Base-by-base conservation (phyloP, 2,797 vertebrate genomes). In the Argentina silus region DNA sequence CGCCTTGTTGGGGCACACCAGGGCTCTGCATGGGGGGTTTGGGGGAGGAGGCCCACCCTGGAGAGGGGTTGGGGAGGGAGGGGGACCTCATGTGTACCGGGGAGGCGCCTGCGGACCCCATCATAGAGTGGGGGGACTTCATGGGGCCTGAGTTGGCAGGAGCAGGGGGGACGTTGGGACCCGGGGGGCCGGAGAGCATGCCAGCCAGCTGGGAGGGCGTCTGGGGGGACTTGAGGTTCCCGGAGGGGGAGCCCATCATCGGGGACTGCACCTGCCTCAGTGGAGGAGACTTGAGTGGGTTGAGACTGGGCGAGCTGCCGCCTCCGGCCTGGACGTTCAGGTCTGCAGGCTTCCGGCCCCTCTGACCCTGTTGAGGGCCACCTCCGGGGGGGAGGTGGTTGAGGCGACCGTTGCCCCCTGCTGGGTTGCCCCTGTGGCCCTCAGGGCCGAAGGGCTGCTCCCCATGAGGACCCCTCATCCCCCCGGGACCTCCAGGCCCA, bases 1-100 rank as follows among this genome's bases (percentile, higher is more conserved):
- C 93, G 78, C 92, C 93, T 82, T 95, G 97, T 1, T 98, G 96
- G 23, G 86, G 92, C 73, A 99, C 97, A 81, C 97, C 98, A n/a
- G 98, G 98, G 90, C 98, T 99, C 92, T 97, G 97, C 92, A 99
- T 95, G 85, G 96, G 97, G 81, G 98, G 97, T 90, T 99, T 99
- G 79, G 98, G 98, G 88, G 98, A 99, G 42, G 97, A 97, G 69
- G 96, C 97, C 98, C 98, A 99, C 85, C 97, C 96, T 0, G 98
- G 98, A 70, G 97, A 99, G 56, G 98, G 98, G 85, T 97, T 96
- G 0, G 97, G 97, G 87, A 99, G 96, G 77, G 98, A 98, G 0
- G 98, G 98, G 83, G 98, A 99, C 92, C 98, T 98, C 95, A 99
- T 97, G 92, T 99, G 98, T 90, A 99, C 98, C 77, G 98, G 98